phyloP scores from a whole-genome alignment of 1,140 invertebrate genomes.

The Saccostrea glomerata region DNA sequence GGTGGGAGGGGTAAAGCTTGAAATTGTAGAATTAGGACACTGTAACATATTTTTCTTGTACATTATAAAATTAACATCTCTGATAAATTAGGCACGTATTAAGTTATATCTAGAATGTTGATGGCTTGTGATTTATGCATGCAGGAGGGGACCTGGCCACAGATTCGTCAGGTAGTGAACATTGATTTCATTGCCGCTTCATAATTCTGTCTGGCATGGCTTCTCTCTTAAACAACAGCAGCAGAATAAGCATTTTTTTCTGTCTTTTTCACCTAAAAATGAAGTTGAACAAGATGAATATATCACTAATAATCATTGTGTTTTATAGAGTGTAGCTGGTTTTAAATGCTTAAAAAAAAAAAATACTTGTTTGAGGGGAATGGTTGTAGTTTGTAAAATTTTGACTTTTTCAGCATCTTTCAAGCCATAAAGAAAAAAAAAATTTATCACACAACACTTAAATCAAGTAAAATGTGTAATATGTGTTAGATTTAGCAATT shows the following conservation, averaged over 20 bases:
- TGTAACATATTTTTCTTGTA: no score
- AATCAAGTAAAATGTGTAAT: no score
- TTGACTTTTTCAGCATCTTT: no score
- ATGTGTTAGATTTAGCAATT: no score
- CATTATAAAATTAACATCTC: no score
- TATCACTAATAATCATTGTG: not conserved
- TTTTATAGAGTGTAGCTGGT: not conserved
- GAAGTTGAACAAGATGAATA: not conserved
- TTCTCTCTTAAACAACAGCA: constrained; percentile 25
- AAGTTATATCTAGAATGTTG: not conserved
- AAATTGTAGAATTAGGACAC: no score
- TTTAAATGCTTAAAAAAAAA: constrained; percentile 1
- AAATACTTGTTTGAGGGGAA: no score
- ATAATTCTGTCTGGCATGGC: constrained; percentile 6
- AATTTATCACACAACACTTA: no score
- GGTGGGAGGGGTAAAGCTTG: no score
- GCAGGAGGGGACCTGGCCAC: constrained; percentile 18
- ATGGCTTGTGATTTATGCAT: constrained; percentile 25
- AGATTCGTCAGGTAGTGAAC: constrained; percentile 9
- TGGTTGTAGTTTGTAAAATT: no score
- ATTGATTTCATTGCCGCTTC: not conserved
- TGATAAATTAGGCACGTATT: not conserved
- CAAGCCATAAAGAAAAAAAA: no score
- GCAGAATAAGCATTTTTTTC: not conserved
- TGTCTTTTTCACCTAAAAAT: not conserved